Evolutionary conservation across 2,888 invertebrate genomes (phyloP).

Genomic region (Liopterus haemorrhoidalis): DNA sequence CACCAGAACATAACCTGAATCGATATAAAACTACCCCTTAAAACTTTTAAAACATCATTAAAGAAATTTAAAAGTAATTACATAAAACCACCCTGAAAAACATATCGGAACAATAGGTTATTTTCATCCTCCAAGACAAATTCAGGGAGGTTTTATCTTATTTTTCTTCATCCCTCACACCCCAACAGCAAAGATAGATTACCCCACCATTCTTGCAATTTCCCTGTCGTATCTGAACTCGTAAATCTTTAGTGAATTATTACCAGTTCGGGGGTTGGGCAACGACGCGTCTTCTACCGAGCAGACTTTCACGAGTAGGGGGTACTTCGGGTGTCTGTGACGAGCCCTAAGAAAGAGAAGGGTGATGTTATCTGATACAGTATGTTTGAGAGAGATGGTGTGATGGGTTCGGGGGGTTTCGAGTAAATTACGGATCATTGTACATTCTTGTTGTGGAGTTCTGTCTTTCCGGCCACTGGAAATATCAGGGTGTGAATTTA

Average conservation of each 20-base stretch:
- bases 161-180: conserved; percentile 48
- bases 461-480: conserved; percentile 21
- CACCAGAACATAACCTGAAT: conserved; percentile 13
- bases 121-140: conserved; percentile 46
- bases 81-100: too few relatives aligned
- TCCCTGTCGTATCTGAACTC: conserved; percentile 87
- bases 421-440: conserved; percentile 24
- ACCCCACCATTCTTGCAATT: conserved; percentile 89
- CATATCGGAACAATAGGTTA: conserved; percentile 42
- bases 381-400: conserved; percentile 3
- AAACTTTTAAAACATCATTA: conserved; percentile 19
- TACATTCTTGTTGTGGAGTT: conserved; percentile 20
- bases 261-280: conserved; percentile 48
- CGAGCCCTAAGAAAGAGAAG: too few relatives aligned
- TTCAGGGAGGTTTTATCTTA: conserved; percentile 47
- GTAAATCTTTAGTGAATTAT: conserved; percentile 83
- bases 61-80: conserved; percentile 15
- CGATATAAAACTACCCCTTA: conserved; percentile 19
- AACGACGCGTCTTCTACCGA: conserved; percentile 30
- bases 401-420: not conserved
- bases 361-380: too few relatives aligned
- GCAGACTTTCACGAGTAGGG: too few relatives aligned
- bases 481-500: too few relatives aligned
- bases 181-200: conserved; percentile 79
- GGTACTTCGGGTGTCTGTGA: too few relatives aligned